Conservation (phyloP, 2,113 vertebrate genomes). For the Ramphastos sulfuratus region DNA sequence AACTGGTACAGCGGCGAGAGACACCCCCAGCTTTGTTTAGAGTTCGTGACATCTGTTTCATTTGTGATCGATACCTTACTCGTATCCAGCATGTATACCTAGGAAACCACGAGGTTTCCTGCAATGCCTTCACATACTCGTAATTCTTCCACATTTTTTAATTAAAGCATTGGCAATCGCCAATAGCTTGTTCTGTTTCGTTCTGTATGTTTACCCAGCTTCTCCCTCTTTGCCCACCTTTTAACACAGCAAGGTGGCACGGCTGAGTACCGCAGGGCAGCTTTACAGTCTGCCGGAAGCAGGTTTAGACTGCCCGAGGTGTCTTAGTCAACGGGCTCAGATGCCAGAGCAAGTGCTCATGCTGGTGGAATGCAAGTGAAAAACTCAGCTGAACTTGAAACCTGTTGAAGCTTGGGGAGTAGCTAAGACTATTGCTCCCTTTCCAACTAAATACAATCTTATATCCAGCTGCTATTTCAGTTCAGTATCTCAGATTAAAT, state of each 20-base stretch:
- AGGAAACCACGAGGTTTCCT: background rate
- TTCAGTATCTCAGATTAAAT: background rate
- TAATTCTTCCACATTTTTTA: background rate
- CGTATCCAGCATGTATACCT: background rate
- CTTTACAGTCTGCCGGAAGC: background rate
- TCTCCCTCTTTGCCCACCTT: background rate
- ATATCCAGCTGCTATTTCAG: background rate
- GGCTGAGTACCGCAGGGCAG: background rate
- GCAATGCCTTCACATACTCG: background rate
- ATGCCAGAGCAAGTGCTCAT: slow-evolving; percentile 18
- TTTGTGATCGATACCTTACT: background rate
- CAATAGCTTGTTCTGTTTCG: background rate
- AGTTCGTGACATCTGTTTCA: background rate
- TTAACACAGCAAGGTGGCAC: background rate
- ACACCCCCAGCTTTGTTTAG: background rate
- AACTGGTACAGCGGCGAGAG: background rate
- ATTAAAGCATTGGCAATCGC: background rate
- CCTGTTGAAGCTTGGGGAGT: background rate
- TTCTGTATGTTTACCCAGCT: background rate
- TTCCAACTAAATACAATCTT: background rate
- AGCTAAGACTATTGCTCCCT: background rate
- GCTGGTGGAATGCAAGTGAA: background rate
- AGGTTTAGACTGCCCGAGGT: background rate
- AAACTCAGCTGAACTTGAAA: background rate
- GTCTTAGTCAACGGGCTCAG: background rate